Evolutionary conservation across 2,888 invertebrate genomes (phyloP), one percentile per base, ranked within the genome.

Genomic region (Eudasyphora cyanicolor): DNA sequence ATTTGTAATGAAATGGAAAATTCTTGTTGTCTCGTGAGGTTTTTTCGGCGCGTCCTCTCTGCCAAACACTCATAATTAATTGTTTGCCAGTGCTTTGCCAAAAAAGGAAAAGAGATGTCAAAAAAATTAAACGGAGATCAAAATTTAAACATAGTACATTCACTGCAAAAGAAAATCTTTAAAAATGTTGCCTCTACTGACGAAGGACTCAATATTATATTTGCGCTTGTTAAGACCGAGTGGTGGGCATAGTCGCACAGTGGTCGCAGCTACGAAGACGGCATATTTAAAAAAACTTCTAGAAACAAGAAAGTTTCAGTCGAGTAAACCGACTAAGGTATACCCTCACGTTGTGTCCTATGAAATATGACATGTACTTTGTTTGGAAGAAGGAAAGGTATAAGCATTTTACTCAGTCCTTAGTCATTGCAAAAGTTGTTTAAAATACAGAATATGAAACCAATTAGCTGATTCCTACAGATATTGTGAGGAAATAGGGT

Each of bases 1-100:
- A 84, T 81, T 81, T 79, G 71, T 49, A 84, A 79, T 82, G 84
- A 81, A 84, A 84, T 81, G 84, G 79, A 84, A 84, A 81, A 84
- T 79, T 84, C 67, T 57, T 67, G 67, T 67, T 64, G 10, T 62
- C 60, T 78, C 27, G 42, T 71, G 8, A 21, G 21, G 21, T 49
- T 60, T 21, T 45, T 29, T 67, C 38, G 35, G 45, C 38, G 42
- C 10, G 19, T 76, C n/a, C n/a, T n/a, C n/a, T n/a, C 62, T 35
- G 7, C 14, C 45, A 54, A 71, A 69, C 73, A 60, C 21, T 79
- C 73, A 79, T 79, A 84, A 81, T 84, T 81, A 84, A 84, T 67
- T 42, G 67, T 67, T 67, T 64, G 64, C 8, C 38, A 60, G 27
- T 60, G 21, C 1, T 64, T 21, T 32, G 38, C 17, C 38, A 24